These are phyloP conservation scores for Erynnis tages DNA, from an alignment of 2,888 invertebrate species.

Conservation along the genomic window DNA sequence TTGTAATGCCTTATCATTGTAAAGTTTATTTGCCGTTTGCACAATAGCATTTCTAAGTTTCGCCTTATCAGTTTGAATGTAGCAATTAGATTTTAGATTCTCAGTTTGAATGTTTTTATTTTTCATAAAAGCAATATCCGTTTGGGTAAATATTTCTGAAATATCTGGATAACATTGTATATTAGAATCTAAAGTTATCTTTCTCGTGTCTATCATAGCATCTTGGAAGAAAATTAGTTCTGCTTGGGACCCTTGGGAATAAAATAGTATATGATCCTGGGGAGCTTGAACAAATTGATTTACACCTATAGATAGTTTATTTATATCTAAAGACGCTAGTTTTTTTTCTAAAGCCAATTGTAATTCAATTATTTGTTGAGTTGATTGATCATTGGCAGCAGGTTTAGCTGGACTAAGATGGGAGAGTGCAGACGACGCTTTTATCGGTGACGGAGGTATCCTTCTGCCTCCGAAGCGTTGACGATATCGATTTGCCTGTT, in stretches of 20 bases:
- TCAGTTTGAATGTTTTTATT: conserved; percentile 63
- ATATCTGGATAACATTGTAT: conserved; percentile 58
- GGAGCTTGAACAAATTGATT: conserved; percentile 66
- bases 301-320: conserved; percentile 60
- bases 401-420: conserved; percentile 48
- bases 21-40: conserved; percentile 54
- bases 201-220: conserved; percentile 62
- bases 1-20: conserved; percentile 53
- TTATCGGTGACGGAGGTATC: conserved; percentile 54
- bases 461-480: conserved; percentile 67
- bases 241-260: conserved; percentile 71
- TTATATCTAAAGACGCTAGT: conserved; percentile 60
- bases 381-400: conserved; percentile 49
- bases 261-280: conserved; percentile 56
- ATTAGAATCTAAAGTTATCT: conserved; percentile 63
- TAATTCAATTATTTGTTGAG: conserved; percentile 60
- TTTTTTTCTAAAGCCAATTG: conserved; percentile 67
- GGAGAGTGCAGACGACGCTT: conserved; percentile 52
- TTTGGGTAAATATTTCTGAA: conserved; percentile 67
- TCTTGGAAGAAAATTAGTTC: conserved; percentile 65
- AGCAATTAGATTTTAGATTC: conserved; percentile 44
- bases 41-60: conserved; percentile 53
- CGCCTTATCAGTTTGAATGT: conserved; percentile 59
- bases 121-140: conserved; percentile 59
- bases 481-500: conserved; percentile 77